These are phyloP conservation scores for Spialia ferax DNA, from an alignment of 2,888 invertebrate genomes.

Conservation along the genomic window DNA sequence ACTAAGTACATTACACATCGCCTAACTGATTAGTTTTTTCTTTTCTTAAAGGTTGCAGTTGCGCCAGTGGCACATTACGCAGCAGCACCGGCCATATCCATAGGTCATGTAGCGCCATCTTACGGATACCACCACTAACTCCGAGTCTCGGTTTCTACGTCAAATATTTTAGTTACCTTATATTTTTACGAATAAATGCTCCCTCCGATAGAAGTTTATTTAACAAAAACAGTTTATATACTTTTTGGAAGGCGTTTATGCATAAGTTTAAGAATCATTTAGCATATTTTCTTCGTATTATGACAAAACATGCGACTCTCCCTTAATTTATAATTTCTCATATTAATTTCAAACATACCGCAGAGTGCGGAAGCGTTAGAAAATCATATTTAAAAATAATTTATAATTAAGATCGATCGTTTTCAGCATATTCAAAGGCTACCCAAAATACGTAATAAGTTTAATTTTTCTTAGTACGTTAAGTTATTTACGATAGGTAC, in stretches of 20 bases:
- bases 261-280: too few species aligned
- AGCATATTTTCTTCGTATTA: too few species aligned
- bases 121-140: conserved; percentile 57
- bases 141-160: conserved; percentile 10
- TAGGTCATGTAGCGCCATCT: conserved; percentile 49
- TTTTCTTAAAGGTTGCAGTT: conserved; percentile 52
- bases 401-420: not conserved
- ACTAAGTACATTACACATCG: too few species aligned
- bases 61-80: conserved; percentile 73
- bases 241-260: not conserved
- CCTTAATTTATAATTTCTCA: too few species aligned
- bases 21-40: not conserved
- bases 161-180: conserved; percentile 4
- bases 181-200: conserved; percentile 5
- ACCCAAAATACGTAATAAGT: conserved; percentile 11
- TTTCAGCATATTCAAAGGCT: conserved; percentile 1
- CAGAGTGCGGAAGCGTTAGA: too few species aligned
- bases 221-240: conserved; percentile 21
- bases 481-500: conserved; percentile 1
- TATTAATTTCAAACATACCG: too few species aligned
- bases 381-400: too few species aligned
- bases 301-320: too few species aligned
- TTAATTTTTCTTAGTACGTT: not conserved
- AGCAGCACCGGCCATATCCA: conserved; percentile 65
- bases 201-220: conserved; percentile 26